A percentile compares a stretch with the other conserved stretches of the same genome.
These are phyloP conservation scores for Zootermopsis nevadensis DNA, from an alignment of 2,888 invertebrate genomes.

Conservation along the genomic window DNA sequence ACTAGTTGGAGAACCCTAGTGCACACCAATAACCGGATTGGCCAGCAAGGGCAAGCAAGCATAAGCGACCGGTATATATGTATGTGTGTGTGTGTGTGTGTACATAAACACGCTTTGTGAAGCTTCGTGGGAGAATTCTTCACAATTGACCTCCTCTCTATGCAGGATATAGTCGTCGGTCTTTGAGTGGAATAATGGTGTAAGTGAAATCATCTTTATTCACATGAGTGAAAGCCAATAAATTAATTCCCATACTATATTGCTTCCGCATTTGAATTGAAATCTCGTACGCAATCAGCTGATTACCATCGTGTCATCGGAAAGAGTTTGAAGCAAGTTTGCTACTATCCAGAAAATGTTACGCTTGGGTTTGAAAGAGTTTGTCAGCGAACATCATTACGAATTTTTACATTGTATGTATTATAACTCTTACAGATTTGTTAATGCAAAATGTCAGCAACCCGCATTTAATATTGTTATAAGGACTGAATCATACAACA, in stretches of 20 bases:
- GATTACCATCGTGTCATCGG: too few species aligned
- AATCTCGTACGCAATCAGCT: too few species aligned
- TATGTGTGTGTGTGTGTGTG: not conserved
- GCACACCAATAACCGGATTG: not conserved
- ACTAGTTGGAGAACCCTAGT: not conserved
- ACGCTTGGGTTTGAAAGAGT: too few species aligned
- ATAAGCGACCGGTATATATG: not conserved
- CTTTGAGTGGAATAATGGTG: not conserved
- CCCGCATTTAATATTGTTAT: too few species aligned
- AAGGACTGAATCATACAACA: too few species aligned
- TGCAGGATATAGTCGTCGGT: not conserved
- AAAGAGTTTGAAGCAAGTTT: too few species aligned
- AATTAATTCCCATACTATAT: not conserved
- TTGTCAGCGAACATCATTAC: too few species aligned
- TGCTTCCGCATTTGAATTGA: not conserved
- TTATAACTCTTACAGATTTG: too few species aligned
- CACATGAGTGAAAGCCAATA: not conserved
- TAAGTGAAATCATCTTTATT: not conserved
- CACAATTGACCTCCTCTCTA: slow-evolving; percentile 1
- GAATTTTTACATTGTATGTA: too few species aligned
- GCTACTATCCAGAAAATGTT: too few species aligned
- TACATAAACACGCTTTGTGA: slow-evolving; percentile 29
- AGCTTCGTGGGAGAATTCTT: slow-evolving; percentile 36
- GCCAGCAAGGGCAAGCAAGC: slow-evolving; percentile 5
- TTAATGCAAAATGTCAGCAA: too few species aligned